Conservation (phyloP, 2,113 vertebrate species). For the Serinus canaria region DNA sequence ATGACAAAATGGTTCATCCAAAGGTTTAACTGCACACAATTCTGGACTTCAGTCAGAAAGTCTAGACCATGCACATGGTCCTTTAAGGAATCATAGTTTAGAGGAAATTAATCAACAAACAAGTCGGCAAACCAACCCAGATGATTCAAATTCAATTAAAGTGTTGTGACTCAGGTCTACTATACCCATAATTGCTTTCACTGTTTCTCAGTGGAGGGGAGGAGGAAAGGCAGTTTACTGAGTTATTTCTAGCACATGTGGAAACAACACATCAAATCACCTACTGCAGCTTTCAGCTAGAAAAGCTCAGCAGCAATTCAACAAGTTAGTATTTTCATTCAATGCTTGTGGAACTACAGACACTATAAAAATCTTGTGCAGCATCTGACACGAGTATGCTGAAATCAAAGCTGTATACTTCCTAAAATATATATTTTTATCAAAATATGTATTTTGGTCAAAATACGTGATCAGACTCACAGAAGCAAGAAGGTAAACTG, state of each 20-base stretch:
- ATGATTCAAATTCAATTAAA: background rate
- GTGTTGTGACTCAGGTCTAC: background rate
- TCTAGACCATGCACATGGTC: background rate
- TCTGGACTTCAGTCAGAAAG: background rate
- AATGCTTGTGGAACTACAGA: background rate
- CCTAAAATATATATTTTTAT: background rate
- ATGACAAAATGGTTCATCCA: background rate
- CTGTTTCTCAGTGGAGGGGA: background rate
- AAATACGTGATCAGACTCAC: background rate
- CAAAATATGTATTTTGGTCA: background rate
- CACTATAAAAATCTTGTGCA: background rate
- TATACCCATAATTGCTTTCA: background rate
- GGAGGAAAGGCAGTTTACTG: background rate
- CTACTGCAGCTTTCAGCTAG: background rate
- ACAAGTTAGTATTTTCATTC: background rate
- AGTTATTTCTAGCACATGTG: background rate
- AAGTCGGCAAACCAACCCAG: background rate
- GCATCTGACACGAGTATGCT: background rate
- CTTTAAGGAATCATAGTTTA: background rate
- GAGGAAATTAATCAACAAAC: background rate
- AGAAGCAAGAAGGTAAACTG: background rate
- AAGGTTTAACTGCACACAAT: background rate
- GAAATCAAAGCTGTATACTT: background rate
- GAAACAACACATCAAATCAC: background rate
- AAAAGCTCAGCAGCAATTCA: background rate